phyloP scores from a whole-genome alignment of 2,888 invertebrate species.

The Leucophenga montana region DNA sequence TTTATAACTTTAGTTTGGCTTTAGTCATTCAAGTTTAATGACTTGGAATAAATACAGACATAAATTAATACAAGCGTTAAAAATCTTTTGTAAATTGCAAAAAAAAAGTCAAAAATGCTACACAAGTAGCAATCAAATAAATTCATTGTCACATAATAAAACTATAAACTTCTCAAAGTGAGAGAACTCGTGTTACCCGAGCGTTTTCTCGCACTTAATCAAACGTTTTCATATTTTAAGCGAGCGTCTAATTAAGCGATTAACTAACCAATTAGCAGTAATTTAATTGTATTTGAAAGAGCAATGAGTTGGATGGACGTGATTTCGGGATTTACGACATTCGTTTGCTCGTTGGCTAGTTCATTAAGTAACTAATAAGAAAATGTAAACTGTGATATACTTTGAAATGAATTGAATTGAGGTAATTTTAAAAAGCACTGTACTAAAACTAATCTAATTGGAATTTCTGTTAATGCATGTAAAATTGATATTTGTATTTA shows the following conservation, averaged over 20 bases:
- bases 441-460: not conserved
- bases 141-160: conserved; percentile 14
- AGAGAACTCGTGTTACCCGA: conserved; percentile 21
- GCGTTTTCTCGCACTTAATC: conserved; percentile 26
- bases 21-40: conserved; percentile 61
- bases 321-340: conserved; percentile 10
- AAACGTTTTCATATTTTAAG: conserved; percentile 13
- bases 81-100: conserved; percentile 27
- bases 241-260: conserved; percentile 24
- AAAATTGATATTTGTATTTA: conserved; percentile 7
- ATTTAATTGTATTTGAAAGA: conserved; percentile 19
- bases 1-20: conserved; percentile 38
- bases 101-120: conserved; percentile 14
- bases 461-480: conserved; percentile 15
- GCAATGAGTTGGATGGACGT: conserved; percentile 5
- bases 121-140: conserved; percentile 5
- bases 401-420: conserved; percentile 21
- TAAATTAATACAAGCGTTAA: conserved; percentile 16
- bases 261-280: conserved; percentile 26
- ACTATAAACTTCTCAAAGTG: conserved; percentile 19
- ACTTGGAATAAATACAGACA: conserved; percentile 45
- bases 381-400: conserved; percentile 42
- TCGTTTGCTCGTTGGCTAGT: conserved; percentile 2
- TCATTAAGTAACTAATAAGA: conserved; percentile 22
- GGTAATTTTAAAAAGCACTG: conserved; percentile 9